Percentiles rank a stretch among this genome's conserved stretches.
Conservation (phyloP, 2,888 invertebrate genomes). For the Lasioglossum lativentre region DNA sequence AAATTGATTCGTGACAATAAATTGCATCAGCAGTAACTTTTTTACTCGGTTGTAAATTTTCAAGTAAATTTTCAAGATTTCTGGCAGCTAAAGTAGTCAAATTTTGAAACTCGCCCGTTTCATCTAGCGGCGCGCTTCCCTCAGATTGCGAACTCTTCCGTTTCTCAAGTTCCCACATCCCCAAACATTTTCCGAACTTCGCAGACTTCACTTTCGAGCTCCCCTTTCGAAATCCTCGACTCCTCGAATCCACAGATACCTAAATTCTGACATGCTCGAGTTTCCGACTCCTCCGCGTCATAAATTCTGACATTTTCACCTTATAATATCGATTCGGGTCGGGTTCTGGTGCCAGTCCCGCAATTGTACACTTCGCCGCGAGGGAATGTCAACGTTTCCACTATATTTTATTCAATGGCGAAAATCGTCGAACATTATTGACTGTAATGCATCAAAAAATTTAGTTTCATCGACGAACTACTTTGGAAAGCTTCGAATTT, state of each 20-base stretch:
- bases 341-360: background rate
- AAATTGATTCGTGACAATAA: background rate
- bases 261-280: constrained; percentile 2
- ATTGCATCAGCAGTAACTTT: background rate
- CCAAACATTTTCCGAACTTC: constrained; percentile 9
- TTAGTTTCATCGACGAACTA: too few relatives aligned
- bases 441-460: background rate
- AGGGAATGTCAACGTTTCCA: background rate
- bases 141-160: background rate
- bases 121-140: background rate
- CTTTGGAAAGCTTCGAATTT: background rate
- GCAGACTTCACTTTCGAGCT: background rate
- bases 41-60: background rate
- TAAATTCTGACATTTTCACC: constrained; percentile 7
- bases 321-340: constrained; percentile 2
- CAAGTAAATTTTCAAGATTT: background rate
- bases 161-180: background rate
- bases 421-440: background rate
- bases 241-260: background rate
- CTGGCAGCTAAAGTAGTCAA: background rate
- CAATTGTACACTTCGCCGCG: background rate
- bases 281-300: background rate
- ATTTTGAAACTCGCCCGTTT: background rate
- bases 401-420: background rate
- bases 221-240: constrained; percentile 1